phyloP scores from a whole-genome alignment of 2,888 invertebrate genomes.

The Seira musarum region DNA sequence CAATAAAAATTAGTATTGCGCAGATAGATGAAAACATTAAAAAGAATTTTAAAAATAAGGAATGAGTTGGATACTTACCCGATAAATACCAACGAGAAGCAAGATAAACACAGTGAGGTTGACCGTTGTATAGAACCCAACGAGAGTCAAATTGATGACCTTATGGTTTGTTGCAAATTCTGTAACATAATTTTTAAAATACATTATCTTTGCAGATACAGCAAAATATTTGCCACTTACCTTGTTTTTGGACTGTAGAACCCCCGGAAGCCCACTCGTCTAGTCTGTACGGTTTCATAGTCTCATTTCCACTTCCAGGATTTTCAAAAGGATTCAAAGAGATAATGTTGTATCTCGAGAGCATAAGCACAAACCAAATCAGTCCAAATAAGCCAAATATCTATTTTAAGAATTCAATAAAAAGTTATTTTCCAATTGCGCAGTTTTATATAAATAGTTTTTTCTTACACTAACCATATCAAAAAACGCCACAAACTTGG shows the following conservation, averaged over 20 bases:
- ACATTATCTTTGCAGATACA: not conserved
- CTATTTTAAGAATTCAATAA: constrained; percentile 27
- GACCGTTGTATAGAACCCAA: constrained; percentile 54
- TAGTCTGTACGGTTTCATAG: not conserved
- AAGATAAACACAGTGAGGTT: constrained; percentile 56
- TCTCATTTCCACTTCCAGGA: constrained; percentile 5
- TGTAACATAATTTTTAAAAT: constrained; percentile 9
- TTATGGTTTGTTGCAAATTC: constrained; percentile 60
- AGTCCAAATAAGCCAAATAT: constrained; percentile 61
- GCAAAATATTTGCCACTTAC: not conserved
- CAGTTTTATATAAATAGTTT: too few species aligned
- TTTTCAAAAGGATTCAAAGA: constrained; percentile 64
- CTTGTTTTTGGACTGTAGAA: not conserved
- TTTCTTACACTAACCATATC: constrained; percentile 56
- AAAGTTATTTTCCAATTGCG: too few species aligned
- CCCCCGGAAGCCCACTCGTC: constrained; percentile 17
- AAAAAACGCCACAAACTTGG: constrained; percentile 60
- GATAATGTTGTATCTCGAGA: constrained; percentile 55
- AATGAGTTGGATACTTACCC: constrained; percentile 33
- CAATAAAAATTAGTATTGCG: not conserved
- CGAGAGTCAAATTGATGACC: constrained; percentile 58
- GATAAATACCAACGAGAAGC: constrained; percentile 52
- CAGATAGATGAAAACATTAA: not conserved
- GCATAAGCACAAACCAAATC: constrained; percentile 63
- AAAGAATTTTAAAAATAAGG: not conserved